Evolutionary conservation across 2,888 invertebrate species (phyloP).

Genomic region (Antheraea yamamai): DNA sequence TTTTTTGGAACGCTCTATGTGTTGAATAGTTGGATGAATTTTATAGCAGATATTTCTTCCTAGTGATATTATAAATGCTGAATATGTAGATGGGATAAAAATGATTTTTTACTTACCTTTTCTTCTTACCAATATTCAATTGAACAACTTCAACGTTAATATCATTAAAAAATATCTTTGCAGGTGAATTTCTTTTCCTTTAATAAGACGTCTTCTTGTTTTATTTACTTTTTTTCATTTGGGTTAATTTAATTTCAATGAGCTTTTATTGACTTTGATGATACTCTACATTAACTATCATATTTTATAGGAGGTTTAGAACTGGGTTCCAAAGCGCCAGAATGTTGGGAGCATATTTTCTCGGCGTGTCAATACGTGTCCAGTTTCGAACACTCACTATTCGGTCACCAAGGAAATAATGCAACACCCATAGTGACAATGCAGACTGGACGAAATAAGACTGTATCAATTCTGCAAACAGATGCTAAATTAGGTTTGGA

Average conservation of each 20-base stretch:
- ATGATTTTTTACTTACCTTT: background rate
- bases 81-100: no score
- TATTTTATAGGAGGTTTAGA: constrained; percentile 87
- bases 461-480: constrained; percentile 83
- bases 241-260: no score
- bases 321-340: constrained; percentile 94
- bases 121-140: no score
- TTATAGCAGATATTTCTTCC: no score
- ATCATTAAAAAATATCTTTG: no score
- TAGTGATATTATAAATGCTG: no score
- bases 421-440: constrained; percentile 85
- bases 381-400: constrained; percentile 94
- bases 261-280: background rate
- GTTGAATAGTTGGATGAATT: no score
- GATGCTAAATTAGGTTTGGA: constrained; percentile 79
- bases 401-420: constrained; percentile 90
- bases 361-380: constrained; percentile 96
- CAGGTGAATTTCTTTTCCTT: no score
- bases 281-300: background rate
- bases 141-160: no score
- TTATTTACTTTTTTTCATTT: no score
- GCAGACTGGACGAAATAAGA: constrained; percentile 84
- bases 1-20: no score
- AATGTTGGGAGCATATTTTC: constrained; percentile 98
- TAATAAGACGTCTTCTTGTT: no score